phyloP scores from a whole-genome alignment of 1,140 invertebrate genomes.

The Brachionus angularis region DNA sequence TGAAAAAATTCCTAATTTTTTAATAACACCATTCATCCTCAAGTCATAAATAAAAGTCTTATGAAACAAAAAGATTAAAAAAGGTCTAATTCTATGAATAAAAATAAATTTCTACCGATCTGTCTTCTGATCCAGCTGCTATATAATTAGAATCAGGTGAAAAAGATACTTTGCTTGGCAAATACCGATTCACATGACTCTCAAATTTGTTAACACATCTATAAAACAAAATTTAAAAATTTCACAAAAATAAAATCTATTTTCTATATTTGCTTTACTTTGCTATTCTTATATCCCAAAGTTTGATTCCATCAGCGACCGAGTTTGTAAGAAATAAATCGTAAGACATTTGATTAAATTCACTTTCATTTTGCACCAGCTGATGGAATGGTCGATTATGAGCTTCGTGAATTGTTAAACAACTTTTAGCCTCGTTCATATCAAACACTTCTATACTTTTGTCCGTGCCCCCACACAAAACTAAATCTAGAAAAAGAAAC shows the following conservation, averaged over 20 bases:
- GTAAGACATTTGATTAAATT: conserved; percentile 52
- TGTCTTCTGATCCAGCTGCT: conserved; percentile 55
- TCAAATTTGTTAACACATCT: conserved; percentile 53
- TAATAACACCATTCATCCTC: conserved; percentile 30
- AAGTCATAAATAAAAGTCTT: conserved; percentile 38
- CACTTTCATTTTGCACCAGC: conserved; percentile 55
- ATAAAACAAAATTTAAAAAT: conserved; percentile 16
- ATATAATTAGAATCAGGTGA: conserved; percentile 56
- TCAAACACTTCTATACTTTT: conserved; percentile 55
- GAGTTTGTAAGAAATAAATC: conserved; percentile 56
- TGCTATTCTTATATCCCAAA: conserved; percentile 58
- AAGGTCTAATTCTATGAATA: too few species aligned
- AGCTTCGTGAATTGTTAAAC: conserved; percentile 49
- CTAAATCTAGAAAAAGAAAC: conserved; percentile 50
- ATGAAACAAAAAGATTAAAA: too few species aligned
- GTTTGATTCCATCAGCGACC: conserved; percentile 55
- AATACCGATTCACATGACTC: conserved; percentile 52
- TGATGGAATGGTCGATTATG: conserved; percentile 53
- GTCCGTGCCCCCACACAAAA: conserved; percentile 55
- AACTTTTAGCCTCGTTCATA: conserved; percentile 53
- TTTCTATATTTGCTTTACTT: conserved; percentile 46
- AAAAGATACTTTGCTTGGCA: conserved; percentile 52
- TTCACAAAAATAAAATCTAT: not conserved
- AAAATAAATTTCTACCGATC: too few species aligned
- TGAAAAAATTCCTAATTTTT: conserved; percentile 26